Evolutionary conservation across 2,797 vertebrate genomes (phyloP), one percentile per base, ranked within the genome.

Genomic region (Sebastes ruberrimus): DNA sequence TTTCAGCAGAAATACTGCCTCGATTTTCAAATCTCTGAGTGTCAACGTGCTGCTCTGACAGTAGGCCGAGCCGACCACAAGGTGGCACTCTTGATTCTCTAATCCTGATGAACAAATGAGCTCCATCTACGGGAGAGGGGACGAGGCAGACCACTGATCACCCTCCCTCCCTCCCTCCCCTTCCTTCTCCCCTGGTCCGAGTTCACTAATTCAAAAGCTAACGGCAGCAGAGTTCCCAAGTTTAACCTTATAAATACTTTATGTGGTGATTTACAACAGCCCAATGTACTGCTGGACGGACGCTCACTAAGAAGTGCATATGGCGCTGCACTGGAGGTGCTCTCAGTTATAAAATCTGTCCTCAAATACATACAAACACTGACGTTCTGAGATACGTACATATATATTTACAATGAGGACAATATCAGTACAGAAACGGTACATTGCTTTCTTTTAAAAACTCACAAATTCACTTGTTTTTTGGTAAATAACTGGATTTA

Each of bases 211-310:
- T 94, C 87, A 94, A 91, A 92, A 89, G 84, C 91, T 90, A 91
- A 88, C 82, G 67, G 86, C 92, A 92, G 91, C 92, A 90, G 91
- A 92, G 90, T 89, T 92, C 89, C 83, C 82, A 89, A 92, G 92
- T 94, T 95, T 94, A 94, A 93, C 92, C 92, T 94, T 91, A 92
- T 93, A 91, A 94, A 94, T 93, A 92, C 89, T 93, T 94, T 87
- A 93, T 93, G 90, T 91, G 90, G 83, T 92, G 92, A 93, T 93
- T 93, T 94, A 93, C 90, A 90, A 81, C 88, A 69, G 85, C 7
- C 81, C 86, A 62, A 81, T 85, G 88, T 87, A 85, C 90, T 86
- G 80, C 83, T 68, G 89, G 76, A 80, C 30, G 60, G 76, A 85
- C 73, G 32, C 72, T 81, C 53, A 60, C 57, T 22, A 42, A 79